phyloP scores from a whole-genome alignment of 2,888 invertebrate genomes.

The Meta bourneti region DNA sequence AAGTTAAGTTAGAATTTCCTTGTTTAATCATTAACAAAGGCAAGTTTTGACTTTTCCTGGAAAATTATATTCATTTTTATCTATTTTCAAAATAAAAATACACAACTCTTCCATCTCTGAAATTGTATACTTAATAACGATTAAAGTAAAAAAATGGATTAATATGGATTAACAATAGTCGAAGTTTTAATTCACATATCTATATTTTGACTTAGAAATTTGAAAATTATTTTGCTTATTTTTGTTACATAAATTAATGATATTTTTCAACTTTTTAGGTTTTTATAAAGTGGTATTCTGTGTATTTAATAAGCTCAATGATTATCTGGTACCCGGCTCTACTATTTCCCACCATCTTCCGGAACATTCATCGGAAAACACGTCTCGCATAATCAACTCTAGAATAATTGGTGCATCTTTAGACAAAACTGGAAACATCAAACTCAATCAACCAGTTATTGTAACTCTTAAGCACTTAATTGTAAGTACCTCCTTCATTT shows the following conservation, averaged over 20 bases:
- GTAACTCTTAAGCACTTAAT: conserved; percentile 91
- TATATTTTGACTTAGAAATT: too few species aligned
- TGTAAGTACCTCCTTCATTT: conserved; percentile 79
- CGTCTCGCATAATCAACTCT: conserved; percentile 77
- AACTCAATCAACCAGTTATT: conserved; percentile 87
- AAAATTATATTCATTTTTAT: too few species aligned
- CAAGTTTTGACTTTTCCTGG: too few species aligned
- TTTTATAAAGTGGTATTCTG: conserved; percentile 93
- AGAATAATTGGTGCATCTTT: conserved; percentile 71
- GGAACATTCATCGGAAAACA: conserved; percentile 76
- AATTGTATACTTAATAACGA: too few species aligned
- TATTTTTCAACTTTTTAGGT: conserved; percentile 81
- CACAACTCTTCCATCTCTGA: too few species aligned
- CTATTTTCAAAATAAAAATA: too few species aligned
- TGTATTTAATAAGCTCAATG: conserved; percentile 92
- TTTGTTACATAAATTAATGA: neutral
- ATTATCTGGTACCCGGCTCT: conserved; percentile 84
- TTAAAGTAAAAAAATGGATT: too few species aligned
- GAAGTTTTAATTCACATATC: too few species aligned
- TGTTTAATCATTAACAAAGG: too few species aligned
- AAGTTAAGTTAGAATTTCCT: too few species aligned
- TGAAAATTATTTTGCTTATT: too few species aligned
- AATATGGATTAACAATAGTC: too few species aligned
- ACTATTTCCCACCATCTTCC: conserved; percentile 34
- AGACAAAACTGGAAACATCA: conserved; percentile 81